Evolutionary conservation across 2,888 invertebrate genomes (phyloP).

Genomic region (Ceramica pisi): DNA sequence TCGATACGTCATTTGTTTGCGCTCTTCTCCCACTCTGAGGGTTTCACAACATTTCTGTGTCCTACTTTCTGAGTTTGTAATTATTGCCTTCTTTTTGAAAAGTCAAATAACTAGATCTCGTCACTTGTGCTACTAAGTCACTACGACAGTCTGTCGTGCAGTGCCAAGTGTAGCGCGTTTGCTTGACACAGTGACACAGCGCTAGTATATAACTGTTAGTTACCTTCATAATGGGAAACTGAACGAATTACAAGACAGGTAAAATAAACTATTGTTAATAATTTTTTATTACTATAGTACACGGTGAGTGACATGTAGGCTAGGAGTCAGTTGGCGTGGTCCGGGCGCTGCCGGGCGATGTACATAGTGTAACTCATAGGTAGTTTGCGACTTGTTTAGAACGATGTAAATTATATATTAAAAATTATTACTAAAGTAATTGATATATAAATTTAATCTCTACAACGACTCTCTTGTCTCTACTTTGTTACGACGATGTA

Average conservation of each 20-base stretch:
- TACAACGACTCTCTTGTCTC: constrained; percentile 83
- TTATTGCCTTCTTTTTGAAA: neutral
- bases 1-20: constrained; percentile 57
- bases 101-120: neutral
- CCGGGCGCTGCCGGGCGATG: constrained; percentile 51
- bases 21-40: constrained; percentile 29
- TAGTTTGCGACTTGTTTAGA: constrained; percentile 69
- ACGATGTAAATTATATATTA: constrained; percentile 71
- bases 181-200: constrained; percentile 10
- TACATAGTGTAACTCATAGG: constrained; percentile 69
- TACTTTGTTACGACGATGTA: constrained; percentile 80
- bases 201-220: constrained; percentile 43
- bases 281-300: constrained; percentile 68
- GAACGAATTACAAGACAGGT: constrained; percentile 88
- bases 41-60: constrained; percentile 14
- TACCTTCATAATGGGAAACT: constrained; percentile 71
- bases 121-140: neutral
- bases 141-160: constrained; percentile 7
- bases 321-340: constrained; percentile 57
- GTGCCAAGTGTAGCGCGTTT: constrained; percentile 25
- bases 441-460: constrained; percentile 70
- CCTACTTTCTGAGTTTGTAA: constrained; percentile 4
- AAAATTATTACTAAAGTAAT: constrained; percentile 65
- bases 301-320: constrained; percentile 50
- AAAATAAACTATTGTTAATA: constrained; percentile 72